Base-by-base conservation (phyloP, 2,888 invertebrate genomes). In the Cephus runcator region DNA sequence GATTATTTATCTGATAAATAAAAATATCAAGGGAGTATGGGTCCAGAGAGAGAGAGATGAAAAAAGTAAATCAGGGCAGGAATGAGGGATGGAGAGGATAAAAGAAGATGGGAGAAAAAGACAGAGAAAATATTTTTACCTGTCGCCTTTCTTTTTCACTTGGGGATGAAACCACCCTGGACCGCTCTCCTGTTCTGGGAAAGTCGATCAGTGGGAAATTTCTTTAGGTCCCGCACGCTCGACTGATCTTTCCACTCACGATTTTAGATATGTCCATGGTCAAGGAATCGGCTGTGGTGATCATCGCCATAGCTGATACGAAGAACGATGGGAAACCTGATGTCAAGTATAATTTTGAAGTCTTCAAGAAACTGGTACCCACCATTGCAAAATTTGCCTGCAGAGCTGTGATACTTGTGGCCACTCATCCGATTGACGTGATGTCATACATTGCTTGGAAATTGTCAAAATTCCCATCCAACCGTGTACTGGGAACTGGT, bases 361-460 rank as follows among this genome's bases (percentile, higher is more conserved):
- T 86, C 40, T 89, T 88, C 77, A 85, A 83, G 78, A 88, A 84
- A 76, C 81, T 90, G 73, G 79, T 90, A 69, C 89, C 90, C 0
- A 83, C 83, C 12, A 85, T 89, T 12, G 86, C 88, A 3, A 88
- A 87, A 78, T 87, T 88, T 78, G 87, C 89, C 6, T 85, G 86
- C 69, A 87, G 85, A 74, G 83, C 88, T 4, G 85, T 90, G n/a
- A 76, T 89, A 12, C 79, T 90, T 68, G 83, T 88, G 31, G 88
- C 84, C 6, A 89, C 90, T 34, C 85, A 89, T 84, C 86, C 90
- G 90, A 93, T 93, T 75, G 94, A 94, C 83, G 92, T 93, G 73
- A 89, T 94, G 88, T 93, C 94, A 34, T 94, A 93, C 85, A 93
- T 93, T 75, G 92, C 94, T 3, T 94, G 93, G 93, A 94, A 93